Evolutionary conservation across 2,797 vertebrate species (phyloP).

Genomic region (Rhynchonycteris naso): DNA sequence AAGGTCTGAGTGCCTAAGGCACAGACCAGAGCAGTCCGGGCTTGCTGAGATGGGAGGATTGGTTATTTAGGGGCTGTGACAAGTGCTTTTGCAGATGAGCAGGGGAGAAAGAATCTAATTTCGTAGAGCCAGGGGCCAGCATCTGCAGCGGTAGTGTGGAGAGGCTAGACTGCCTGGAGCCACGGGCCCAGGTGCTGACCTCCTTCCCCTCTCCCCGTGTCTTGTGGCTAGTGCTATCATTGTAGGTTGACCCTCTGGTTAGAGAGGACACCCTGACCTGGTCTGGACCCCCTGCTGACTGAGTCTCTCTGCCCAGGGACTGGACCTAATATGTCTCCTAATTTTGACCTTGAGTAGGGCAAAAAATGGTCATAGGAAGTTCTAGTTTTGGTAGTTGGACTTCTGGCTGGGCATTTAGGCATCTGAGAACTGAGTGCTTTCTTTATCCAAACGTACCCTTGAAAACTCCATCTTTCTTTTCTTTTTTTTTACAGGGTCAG

Average conservation of each 20-base stretch:
- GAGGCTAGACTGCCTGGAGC: not conserved
- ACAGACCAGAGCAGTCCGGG: not conserved
- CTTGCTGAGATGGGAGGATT: conserved; percentile 14
- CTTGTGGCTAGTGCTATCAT: not conserved
- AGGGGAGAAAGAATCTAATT: not conserved
- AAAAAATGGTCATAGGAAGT: not conserved
- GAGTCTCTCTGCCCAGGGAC: not conserved
- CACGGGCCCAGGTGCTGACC: not conserved
- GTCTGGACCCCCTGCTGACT: not conserved
- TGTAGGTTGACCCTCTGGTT: not conserved
- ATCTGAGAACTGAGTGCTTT: not conserved
- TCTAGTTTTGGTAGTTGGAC: not conserved
- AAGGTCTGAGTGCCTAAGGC: not conserved
- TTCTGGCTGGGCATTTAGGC: not conserved
- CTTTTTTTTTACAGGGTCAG: too few relatives aligned
- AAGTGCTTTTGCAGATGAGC: not conserved
- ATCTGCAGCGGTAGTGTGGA: not conserved
- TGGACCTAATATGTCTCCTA: not conserved
- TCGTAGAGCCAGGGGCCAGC: conserved; percentile 10
- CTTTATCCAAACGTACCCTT: not conserved
- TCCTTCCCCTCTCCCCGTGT: not conserved
- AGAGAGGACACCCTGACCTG: not conserved
- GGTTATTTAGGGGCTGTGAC: conserved; percentile 16
- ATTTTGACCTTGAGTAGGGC: not conserved
- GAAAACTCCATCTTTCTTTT: not conserved